phyloP scores from a whole-genome alignment of 2,113 vertebrate genomes.

The Aspiorhynchus laticeps region DNA sequence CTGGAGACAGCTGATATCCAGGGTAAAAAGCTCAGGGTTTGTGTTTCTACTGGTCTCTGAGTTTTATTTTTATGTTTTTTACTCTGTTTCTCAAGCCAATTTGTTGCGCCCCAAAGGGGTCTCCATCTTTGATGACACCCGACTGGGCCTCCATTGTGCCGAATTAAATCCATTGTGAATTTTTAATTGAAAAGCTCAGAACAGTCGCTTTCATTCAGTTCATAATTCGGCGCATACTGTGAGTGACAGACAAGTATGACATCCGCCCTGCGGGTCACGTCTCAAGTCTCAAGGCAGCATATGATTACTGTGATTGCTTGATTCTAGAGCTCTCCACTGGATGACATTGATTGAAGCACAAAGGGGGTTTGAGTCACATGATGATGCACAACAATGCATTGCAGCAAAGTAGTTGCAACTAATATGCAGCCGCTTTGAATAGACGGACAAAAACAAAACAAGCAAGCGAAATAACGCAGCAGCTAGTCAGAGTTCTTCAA shows the following conservation, averaged over 20 bases:
- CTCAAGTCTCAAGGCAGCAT: slow-evolving; percentile 13
- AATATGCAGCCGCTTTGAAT: not conserved
- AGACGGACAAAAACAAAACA: not conserved
- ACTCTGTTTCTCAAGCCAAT: not conserved
- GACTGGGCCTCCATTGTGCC: slow-evolving; percentile 1
- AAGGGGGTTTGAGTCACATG: slow-evolving; percentile 1
- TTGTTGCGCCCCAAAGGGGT: not conserved
- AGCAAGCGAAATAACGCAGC: not conserved
- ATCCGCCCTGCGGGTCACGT: slow-evolving; percentile 21
- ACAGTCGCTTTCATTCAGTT: not conserved
- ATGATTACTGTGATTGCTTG: slow-evolving; percentile 35
- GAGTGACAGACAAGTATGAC: slow-evolving; percentile 37
- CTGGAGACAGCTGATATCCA: slow-evolving; percentile 18
- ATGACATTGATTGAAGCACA: slow-evolving; percentile 41
- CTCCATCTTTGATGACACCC: slow-evolving; percentile 3
- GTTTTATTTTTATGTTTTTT: not conserved
- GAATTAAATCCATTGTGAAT: slow-evolving; percentile 3
- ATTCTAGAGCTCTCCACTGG: slow-evolving; percentile 26
- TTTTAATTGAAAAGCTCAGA: slow-evolving; percentile 13
- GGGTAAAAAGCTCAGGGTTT: not conserved
- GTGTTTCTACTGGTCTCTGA: not conserved
- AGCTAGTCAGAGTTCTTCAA: not conserved
- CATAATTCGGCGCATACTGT: slow-evolving; percentile 8
- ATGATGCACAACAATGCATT: slow-evolving; percentile 17
- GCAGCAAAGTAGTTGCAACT: not conserved